These are phyloP conservation scores for Chaunax sp. DNA, from an alignment of 2,797 vertebrate species.

Conservation along the genomic window DNA sequence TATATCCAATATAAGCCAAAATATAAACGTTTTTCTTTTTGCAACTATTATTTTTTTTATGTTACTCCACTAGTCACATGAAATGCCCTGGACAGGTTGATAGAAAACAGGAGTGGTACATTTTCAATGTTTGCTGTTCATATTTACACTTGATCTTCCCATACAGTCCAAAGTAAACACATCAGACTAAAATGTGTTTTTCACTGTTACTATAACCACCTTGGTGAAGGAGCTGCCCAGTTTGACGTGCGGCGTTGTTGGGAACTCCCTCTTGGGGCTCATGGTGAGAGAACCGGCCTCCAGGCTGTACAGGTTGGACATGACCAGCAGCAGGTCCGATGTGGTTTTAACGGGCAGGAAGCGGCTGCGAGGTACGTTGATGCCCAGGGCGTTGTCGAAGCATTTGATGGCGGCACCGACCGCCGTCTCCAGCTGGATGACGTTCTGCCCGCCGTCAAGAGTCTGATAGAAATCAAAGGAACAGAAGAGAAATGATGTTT, in stretches of 20 bases:
- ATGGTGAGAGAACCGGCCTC: slow-evolving; percentile 95
- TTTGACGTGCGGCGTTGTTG: slow-evolving; percentile 95
- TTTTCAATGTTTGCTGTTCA: no score
- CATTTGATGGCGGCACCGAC: slow-evolving; percentile 98
- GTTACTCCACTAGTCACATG: no score
- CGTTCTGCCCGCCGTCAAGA: slow-evolving; percentile 94
- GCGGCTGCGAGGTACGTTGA: slow-evolving; percentile 97
- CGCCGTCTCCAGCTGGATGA: slow-evolving; percentile 97
- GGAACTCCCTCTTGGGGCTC: slow-evolving; percentile 97
- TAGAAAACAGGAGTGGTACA: no score
- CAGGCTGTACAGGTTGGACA: slow-evolving; percentile 99
- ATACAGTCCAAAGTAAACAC: no score
- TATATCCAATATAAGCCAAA: no score
- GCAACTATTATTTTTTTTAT: no score
- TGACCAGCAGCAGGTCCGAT: slow-evolving; percentile 96
- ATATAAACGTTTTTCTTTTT: no score
- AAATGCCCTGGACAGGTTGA: no score
- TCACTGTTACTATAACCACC: slow-evolving; percentile 83
- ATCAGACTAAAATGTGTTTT: no score
- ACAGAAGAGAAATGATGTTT: neutral
- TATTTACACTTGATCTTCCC: no score
- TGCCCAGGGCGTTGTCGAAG: slow-evolving; percentile 96
- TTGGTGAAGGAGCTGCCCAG: slow-evolving; percentile 98
- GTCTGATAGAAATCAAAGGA: slow-evolving; percentile 80
- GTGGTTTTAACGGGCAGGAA: slow-evolving; percentile 99